Evolutionary conservation across 2,113 vertebrate species (phyloP).

Genomic region (Ameiurus melas): DNA sequence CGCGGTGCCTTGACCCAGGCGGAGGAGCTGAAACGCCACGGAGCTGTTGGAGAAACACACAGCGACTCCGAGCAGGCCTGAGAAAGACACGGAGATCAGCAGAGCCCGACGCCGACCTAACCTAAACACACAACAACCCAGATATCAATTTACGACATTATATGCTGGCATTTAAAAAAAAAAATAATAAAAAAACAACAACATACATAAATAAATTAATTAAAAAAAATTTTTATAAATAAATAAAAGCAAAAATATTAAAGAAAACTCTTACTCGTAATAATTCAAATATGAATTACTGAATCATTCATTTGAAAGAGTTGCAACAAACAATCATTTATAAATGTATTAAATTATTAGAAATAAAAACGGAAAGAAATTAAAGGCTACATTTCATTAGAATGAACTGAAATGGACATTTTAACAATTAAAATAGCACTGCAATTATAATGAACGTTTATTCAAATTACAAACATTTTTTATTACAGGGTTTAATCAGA

Average conservation of each 20-base stretch:
- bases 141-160: neutral
- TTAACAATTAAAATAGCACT: neutral
- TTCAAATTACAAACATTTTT: neutral
- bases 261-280: neutral
- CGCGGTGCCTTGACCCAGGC: slow-evolving; percentile 71
- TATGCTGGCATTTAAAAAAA: neutral
- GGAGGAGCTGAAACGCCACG: slow-evolving; percentile 70
- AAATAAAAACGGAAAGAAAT: neutral
- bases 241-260: neutral
- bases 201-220: too few relatives aligned
- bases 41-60: slow-evolving; percentile 73
- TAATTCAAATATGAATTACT: neutral
- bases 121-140: slow-evolving; percentile 62
- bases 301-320: neutral
- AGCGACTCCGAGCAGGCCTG: slow-evolving; percentile 70
- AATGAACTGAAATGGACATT: neutral
- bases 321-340: neutral
- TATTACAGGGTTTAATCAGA: neutral
- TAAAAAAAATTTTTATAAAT: neutral
- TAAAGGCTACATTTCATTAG: neutral
- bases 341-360: neutral
- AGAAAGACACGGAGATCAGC: slow-evolving; percentile 72
- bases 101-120: slow-evolving; percentile 77
- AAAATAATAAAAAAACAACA: too few relatives aligned
- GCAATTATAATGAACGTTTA: neutral